Evolutionary conservation across 2,797 vertebrate genomes (phyloP), one percentile per base, ranked within the genome.

Genomic region (Notoglanidium macrostoma): DNA sequence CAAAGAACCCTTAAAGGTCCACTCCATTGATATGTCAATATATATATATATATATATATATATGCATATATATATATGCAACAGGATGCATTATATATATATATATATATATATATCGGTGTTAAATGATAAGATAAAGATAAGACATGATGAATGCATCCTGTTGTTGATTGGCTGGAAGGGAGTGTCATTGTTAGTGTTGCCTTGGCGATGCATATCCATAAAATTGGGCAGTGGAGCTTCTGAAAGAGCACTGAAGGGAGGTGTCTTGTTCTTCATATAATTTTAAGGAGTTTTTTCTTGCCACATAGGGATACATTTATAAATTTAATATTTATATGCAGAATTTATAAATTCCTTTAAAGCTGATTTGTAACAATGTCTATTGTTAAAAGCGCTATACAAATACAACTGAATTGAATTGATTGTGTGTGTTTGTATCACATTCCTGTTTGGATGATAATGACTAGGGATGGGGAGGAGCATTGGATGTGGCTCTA

Each of bases 401-500:
- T 55, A 29, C 15, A 77, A 29, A 78, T 19, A 55, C n/a, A 51
- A 49, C 2, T 78, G 51, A 32, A 77, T 79, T 35, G 0, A 17
- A 54, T 32, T 32, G 3, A 59, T 32, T 32, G 23, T 63, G 10
- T 46, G 35, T 49, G 7, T 81, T n/a, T 54, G 21, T 59, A 17
- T 40, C 35, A n/a, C 65, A 86, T 89, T 87, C 35, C 46, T 61
- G 26, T 79, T 78, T 7, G 46, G 83, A 83, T 83, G 76, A 85
- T 74, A 46, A 89, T 87, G 72, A 88, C 85, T 74, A 83, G 46
- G 80, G 85, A 84, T 68, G 87, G 70, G 59, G 86, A 90, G 88
- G 79, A 83, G 83, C 86, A 87, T 88, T 54, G 59, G 78, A 88
- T 85, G 87, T 88, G 67, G 86, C 88, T 91, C 90, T 85, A 89